Percentiles rank a stretch among this genome's conserved stretches.
Evolutionary conservation across 2,888 invertebrate species (phyloP).

Genomic region (Phorcus lineatus): DNA sequence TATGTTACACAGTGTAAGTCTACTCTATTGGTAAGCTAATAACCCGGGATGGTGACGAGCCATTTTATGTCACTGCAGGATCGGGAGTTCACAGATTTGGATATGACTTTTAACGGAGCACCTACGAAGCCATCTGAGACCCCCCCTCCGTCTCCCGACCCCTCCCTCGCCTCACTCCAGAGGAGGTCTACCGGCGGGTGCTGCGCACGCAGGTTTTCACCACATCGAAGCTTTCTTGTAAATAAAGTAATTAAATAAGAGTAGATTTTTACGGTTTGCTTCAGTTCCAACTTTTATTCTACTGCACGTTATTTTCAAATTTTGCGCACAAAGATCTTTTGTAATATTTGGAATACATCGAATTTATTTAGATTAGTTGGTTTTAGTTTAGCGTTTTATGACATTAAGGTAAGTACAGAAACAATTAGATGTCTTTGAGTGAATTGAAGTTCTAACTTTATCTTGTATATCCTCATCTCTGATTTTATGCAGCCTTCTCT

Average conservation of each 20-base stretch:
- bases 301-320: neutral
- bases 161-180: conserved; percentile 66
- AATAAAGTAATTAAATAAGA: conserved; percentile 47
- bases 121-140: conserved; percentile 85
- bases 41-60: no score
- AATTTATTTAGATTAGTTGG: no score
- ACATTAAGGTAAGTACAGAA: neutral
- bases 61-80: conserved; percentile 80
- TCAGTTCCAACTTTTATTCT: neutral
- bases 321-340: conserved; percentile 2
- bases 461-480: no score
- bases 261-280: conserved; percentile 16
- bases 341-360: neutral
- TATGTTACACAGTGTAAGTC: no score
- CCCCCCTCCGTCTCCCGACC: conserved; percentile 75
- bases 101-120: conserved; percentile 94
- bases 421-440: neutral
- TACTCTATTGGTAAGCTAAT: neutral
- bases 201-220: conserved; percentile 65
- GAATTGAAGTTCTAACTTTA: no score
- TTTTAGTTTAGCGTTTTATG: neutral
- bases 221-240: conserved; percentile 67
- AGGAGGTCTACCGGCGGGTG: conserved; percentile 63
- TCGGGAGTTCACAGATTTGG: conserved; percentile 96
- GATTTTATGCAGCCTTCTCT: no score